Conservation (phyloP, 2,113 vertebrate genomes). For the Tachuris rubrigastra region DNA sequence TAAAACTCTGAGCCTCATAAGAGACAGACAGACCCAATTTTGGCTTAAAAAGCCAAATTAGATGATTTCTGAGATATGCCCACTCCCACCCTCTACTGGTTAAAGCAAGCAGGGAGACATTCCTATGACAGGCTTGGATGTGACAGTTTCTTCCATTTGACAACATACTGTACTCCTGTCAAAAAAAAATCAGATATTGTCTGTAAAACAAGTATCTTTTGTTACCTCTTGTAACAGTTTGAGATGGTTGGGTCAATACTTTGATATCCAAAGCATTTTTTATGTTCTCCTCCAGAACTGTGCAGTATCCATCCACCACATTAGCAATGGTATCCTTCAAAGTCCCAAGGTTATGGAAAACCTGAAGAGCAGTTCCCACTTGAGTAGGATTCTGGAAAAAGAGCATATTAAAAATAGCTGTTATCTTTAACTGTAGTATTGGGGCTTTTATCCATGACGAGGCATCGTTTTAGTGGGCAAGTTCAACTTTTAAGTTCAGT, state of each 20-base stretch:
- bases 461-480: background rate
- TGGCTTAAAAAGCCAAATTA: background rate
- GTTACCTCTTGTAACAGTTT: slow-evolving; percentile 82
- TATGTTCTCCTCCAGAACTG: slow-evolving; percentile 86
- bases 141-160: background rate
- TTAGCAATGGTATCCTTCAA: slow-evolving; percentile 84
- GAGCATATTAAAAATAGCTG: background rate
- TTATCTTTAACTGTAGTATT: background rate
- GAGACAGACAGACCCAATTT: background rate
- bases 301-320: slow-evolving; percentile 87
- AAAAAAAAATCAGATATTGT: background rate
- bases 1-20: background rate
- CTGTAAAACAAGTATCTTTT: background rate
- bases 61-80: background rate
- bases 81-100: background rate
- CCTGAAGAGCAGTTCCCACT: slow-evolving; percentile 95
- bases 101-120: background rate
- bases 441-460: background rate
- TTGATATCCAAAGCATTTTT: slow-evolving; percentile 89
- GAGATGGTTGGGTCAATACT: slow-evolving; percentile 86
- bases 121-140: background rate
- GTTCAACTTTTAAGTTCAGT: background rate
- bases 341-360: slow-evolving; percentile 93
- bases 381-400: slow-evolving; percentile 90
- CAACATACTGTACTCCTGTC: background rate